A percentile compares a stretch with the other conserved stretches of the same genome.
Evolutionary conservation across 2,888 invertebrate genomes (phyloP).

Genomic region (Heliconius charithonia): DNA sequence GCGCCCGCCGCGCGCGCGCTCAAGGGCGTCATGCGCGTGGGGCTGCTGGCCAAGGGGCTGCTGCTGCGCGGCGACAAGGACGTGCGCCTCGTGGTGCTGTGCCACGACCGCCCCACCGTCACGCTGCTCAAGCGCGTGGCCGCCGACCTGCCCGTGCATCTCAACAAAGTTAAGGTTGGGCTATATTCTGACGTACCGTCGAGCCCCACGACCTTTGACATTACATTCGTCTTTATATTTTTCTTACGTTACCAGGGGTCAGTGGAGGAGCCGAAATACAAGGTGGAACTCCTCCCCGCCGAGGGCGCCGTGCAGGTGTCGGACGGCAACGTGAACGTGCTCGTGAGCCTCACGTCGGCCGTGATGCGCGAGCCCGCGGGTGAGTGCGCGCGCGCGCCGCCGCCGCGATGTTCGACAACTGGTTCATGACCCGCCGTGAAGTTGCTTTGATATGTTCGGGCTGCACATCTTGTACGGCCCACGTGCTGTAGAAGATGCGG

Average conservation of each 20-base stretch:
- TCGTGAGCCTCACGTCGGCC: slow-evolving; percentile 96
- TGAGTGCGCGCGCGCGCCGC: slow-evolving; percentile 56
- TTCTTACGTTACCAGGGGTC: slow-evolving; percentile 54
- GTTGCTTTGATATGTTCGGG: slow-evolving; percentile 34
- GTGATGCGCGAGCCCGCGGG: slow-evolving; percentile 92
- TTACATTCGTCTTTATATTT: background rate
- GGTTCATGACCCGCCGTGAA: slow-evolving; percentile 10
- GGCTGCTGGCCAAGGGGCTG: slow-evolving; percentile 89
- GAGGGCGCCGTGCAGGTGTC: slow-evolving; percentile 93
- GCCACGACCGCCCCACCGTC: slow-evolving; percentile 96
- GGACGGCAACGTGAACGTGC: slow-evolving; percentile 91
- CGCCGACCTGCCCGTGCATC: slow-evolving; percentile 91
- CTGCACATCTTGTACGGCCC: slow-evolving; percentile 12
- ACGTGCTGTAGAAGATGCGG: slow-evolving; percentile 8
- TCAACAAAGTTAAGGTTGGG: slow-evolving; percentile 84
- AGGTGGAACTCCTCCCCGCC: slow-evolving; percentile 91
- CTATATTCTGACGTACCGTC: background rate
- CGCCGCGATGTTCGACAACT: slow-evolving; percentile 37
- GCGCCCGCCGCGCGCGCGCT: slow-evolving; percentile 88
- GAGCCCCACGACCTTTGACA: background rate
- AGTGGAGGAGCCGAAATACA: slow-evolving; percentile 85
- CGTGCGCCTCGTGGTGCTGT: slow-evolving; percentile 96
- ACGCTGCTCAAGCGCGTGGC: slow-evolving; percentile 94
- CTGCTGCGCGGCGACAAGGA: slow-evolving; percentile 94
- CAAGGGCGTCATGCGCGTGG: slow-evolving; percentile 98